These are phyloP conservation scores for Sclerodermus sp. DNA, from an alignment of 2,888 invertebrate species.

Conservation along the genomic window DNA sequence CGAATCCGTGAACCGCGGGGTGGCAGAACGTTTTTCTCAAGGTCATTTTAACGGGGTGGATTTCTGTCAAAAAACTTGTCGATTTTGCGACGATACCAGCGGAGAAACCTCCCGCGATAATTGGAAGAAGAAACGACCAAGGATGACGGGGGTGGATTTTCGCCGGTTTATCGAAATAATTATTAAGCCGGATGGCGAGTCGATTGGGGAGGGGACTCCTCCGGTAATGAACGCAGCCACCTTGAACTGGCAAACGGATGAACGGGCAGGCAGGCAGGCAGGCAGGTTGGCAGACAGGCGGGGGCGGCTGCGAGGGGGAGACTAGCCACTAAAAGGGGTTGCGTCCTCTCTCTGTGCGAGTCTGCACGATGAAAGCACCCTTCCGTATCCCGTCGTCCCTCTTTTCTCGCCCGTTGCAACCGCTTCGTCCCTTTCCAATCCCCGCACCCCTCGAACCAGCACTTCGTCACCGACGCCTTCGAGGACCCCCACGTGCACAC, in stretches of 20 bases:
- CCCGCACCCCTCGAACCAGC: constrained; percentile 7
- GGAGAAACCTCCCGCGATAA: too few relatives aligned
- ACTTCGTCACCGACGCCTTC: constrained; percentile 11
- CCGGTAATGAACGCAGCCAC: constrained; percentile 54
- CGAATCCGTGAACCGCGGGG: too few relatives aligned
- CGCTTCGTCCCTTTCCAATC: constrained; percentile 17
- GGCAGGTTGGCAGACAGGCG: too few relatives aligned
- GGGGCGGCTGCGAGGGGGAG: too few relatives aligned
- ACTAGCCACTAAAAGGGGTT: constrained; percentile 49
- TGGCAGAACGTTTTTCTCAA: too few relatives aligned
- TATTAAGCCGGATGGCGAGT: not conserved
- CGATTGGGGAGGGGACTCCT: constrained; percentile 9
- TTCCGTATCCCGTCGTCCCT: constrained; percentile 34
- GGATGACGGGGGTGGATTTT: too few relatives aligned
- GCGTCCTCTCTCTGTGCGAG: constrained; percentile 23
- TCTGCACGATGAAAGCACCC: constrained; percentile 52
- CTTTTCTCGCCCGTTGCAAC: not conserved
- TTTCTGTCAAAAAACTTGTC: too few relatives aligned
- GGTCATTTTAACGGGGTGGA: too few relatives aligned
- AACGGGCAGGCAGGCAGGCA: too few relatives aligned
- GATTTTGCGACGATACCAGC: too few relatives aligned
- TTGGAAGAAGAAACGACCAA: too few relatives aligned
- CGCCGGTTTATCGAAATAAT: not conserved
- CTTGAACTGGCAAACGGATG: constrained; percentile 55
- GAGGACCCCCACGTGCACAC: too few relatives aligned